A percentile compares a stretch with the other conserved stretches of the same genome.
phyloP scores from a whole-genome alignment of 2,113 vertebrate genomes.

The Pseudopodoces humilis region DNA sequence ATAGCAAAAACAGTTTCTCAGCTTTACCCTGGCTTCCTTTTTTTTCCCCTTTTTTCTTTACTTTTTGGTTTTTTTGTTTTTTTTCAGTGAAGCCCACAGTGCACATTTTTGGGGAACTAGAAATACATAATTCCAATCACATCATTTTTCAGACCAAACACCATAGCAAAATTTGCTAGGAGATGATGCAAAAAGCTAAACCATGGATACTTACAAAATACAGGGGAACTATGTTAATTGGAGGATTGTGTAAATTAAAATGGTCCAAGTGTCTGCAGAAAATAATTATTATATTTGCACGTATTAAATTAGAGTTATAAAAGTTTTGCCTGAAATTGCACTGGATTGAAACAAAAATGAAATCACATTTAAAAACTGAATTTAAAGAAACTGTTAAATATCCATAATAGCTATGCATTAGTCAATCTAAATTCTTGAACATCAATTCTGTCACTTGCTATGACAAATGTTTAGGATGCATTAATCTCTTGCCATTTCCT shows the following conservation, averaged over 20 bases:
- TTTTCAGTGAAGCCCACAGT: not conserved
- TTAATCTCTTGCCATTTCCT: not conserved
- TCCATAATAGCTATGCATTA: not conserved
- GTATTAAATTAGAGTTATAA: not conserved
- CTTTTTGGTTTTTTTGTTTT: not conserved
- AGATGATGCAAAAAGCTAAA: not conserved
- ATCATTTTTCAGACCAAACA: not conserved
- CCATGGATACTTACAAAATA: not conserved
- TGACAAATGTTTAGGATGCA: not conserved
- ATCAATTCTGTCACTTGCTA: not conserved
- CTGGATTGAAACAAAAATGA: not conserved
- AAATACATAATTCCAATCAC: not conserved
- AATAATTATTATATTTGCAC: not conserved
- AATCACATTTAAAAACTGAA: not conserved
- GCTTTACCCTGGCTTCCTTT: not conserved
- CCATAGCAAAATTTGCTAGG: not conserved
- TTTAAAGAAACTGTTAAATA: not conserved
- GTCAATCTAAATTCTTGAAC: not conserved
- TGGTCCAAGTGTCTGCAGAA: not conserved
- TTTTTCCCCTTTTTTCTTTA: not conserved
- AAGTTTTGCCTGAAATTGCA: not conserved
- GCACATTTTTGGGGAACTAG: not conserved
- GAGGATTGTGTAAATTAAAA: not conserved
- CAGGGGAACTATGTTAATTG: not conserved
- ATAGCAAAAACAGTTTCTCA: not conserved